A percentile compares a stretch with the other conserved stretches of the same genome.
These are phyloP conservation scores for Eupeodes corollae DNA, from an alignment of 1,140 invertebrate genomes.

Conservation along the genomic window DNA sequence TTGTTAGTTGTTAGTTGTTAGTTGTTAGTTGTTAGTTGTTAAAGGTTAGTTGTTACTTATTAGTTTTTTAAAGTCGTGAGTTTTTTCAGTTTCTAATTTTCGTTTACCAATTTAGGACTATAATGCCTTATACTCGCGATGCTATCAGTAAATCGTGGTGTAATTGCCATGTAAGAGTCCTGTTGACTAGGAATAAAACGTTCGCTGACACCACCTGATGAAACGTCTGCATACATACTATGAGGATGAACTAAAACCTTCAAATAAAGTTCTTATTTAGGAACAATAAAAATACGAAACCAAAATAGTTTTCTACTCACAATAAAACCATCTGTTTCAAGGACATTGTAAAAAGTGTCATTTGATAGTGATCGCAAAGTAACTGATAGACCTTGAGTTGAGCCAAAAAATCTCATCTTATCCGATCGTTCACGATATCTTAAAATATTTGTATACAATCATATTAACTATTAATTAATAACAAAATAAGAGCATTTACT, in stretches of 20 bases:
- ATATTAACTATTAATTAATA: too few relatives aligned
- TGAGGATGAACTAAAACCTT: slow-evolving; percentile 21
- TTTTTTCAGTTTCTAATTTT: too few relatives aligned
- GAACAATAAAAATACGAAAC: background rate
- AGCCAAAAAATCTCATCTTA: slow-evolving; percentile 13
- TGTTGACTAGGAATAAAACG: slow-evolving; percentile 13
- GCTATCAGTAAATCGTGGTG: slow-evolving; percentile 20
- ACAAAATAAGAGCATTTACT: slow-evolving; percentile 7
- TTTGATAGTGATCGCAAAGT: slow-evolving; percentile 26
- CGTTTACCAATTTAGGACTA: too few relatives aligned
- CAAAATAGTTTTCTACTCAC: slow-evolving; percentile 13
- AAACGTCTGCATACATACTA: slow-evolving; percentile 18
- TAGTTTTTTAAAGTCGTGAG: too few relatives aligned
- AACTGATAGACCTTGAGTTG: slow-evolving; percentile 32
- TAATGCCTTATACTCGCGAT: slow-evolving; percentile 3
- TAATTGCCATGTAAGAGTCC: slow-evolving; percentile 14
- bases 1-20: too few relatives aligned
- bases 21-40: too few relatives aligned
- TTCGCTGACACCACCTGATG: slow-evolving; percentile 18
- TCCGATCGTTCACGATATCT: slow-evolving; percentile 8
- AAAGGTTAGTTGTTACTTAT: too few relatives aligned
- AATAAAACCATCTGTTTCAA: slow-evolving; percentile 26
- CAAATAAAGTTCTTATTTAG: background rate
- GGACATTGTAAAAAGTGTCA: slow-evolving; percentile 30
- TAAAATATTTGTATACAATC: too few relatives aligned